These are phyloP conservation scores for Orientallactaga sibirica DNA, from an alignment of 2,797 vertebrate genomes.

Conservation along the genomic window DNA sequence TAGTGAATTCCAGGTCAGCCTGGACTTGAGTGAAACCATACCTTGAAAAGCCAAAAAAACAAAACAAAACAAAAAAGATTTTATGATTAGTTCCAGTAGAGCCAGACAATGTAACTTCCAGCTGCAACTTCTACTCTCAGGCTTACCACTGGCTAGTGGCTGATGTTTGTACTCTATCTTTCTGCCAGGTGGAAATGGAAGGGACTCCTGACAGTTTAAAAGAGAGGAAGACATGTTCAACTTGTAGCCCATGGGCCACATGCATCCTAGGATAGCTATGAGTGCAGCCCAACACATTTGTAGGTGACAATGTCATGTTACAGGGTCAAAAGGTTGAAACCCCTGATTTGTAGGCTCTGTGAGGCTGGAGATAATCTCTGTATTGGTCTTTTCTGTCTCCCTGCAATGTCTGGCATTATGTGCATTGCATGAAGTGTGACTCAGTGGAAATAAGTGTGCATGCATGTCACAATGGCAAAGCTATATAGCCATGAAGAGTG, in stretches of 20 bases:
- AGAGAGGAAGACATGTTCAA: not conserved
- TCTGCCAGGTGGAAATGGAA: constrained; percentile 5
- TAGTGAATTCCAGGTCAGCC: no score
- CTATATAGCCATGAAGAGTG: not conserved
- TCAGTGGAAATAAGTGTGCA: not conserved
- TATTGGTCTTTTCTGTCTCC: constrained; percentile 18
- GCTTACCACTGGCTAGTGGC: not conserved
- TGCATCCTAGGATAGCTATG: no score
- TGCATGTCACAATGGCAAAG: not conserved
- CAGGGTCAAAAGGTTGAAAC: no score
- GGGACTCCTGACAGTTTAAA: constrained; percentile 19
- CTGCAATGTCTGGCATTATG: not conserved
- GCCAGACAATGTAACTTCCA: not conserved
- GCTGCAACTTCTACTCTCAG: not conserved
- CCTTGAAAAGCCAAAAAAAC: no score
- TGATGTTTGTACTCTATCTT: constrained; percentile 4
- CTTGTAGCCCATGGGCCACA: no score
- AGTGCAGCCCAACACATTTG: no score
- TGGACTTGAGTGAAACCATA: no score
- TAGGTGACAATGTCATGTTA: no score
- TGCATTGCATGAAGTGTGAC: not conserved
- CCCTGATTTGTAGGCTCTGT: not conserved
- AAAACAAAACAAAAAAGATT: not conserved
- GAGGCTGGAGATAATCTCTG: not conserved
- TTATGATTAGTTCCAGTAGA: not conserved